These are phyloP conservation scores for Liasis olivaceus DNA, from an alignment of 2,797 vertebrate genomes.

Conservation along the genomic window DNA sequence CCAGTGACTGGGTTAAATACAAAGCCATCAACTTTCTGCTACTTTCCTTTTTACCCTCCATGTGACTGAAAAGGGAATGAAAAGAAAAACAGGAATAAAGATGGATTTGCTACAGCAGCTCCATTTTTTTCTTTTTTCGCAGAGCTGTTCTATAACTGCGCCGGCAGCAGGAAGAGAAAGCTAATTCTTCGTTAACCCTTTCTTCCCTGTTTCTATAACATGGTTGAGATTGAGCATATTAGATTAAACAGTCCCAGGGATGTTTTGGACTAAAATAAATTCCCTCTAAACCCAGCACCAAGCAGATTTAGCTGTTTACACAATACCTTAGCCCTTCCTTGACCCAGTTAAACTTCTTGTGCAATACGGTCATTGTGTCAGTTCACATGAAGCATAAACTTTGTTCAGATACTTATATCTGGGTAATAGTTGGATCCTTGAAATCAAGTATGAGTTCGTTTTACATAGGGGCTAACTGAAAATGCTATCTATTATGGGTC, in stretches of 20 bases:
- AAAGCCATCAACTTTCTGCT: too few relatives aligned
- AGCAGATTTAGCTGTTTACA: neutral
- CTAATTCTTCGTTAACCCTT: neutral
- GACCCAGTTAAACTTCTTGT: neutral
- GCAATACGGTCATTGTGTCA: neutral
- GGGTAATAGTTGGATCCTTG: neutral
- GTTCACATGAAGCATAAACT: neutral
- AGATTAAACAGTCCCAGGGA: neutral
- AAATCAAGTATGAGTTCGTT: neutral
- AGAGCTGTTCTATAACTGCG: neutral
- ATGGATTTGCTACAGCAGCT: neutral
- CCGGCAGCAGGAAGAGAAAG: neutral
- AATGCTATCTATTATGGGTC: neutral
- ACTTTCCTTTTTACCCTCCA: neutral
- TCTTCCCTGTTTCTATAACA: neutral
- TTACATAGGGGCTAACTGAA: neutral
- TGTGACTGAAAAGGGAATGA: neutral
- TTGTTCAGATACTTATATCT: neutral
- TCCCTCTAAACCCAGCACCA: neutral
- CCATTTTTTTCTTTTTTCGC: neutral
- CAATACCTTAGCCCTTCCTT: neutral
- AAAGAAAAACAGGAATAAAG: neutral
- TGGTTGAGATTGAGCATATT: neutral
- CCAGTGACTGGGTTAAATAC: too few relatives aligned
- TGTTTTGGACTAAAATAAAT: neutral